Conservation (phyloP, 2,797 vertebrate species). For the Tangara arthus region DNA sequence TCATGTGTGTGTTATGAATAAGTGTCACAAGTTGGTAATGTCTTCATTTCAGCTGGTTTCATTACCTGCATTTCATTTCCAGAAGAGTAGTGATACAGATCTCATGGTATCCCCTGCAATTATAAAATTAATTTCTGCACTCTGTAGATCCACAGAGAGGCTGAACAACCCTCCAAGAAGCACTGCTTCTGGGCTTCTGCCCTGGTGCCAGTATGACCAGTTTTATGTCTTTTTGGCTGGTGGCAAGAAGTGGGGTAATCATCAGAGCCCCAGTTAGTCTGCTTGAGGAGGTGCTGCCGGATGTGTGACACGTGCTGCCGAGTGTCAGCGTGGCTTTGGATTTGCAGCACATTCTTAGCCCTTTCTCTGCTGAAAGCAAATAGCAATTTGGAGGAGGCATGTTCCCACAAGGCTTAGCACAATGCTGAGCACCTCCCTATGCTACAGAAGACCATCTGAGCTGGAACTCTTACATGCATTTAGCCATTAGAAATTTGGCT, state of each 20-base stretch:
- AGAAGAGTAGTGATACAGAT: slow-evolving; percentile 8
- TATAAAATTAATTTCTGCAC: slow-evolving; percentile 32
- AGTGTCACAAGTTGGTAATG: background rate
- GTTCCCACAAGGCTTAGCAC: background rate
- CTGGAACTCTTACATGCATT: background rate
- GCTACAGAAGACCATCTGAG: background rate
- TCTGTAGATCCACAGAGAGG: background rate
- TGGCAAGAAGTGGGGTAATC: background rate
- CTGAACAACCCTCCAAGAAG: background rate
- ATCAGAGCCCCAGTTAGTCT: background rate
- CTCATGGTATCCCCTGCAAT: background rate
- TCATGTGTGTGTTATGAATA: background rate
- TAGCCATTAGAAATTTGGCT: background rate
- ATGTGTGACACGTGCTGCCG: background rate
- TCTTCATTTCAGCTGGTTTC: slow-evolving; percentile 26
- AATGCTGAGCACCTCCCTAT: background rate
- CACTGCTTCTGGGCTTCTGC: background rate
- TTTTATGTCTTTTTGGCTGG: background rate
- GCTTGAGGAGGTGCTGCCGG: fast-evolving
- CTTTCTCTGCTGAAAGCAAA: background rate
- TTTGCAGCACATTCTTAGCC: background rate
- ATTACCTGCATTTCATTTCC: background rate
- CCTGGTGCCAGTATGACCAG: background rate
- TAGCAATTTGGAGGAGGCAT: background rate
- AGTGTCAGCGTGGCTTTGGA: fast-evolving